Evolutionary conservation across 2,113 vertebrate species (phyloP), one percentile per base, ranked within the genome.

Genomic region (Deroptyus accipitrinus): DNA sequence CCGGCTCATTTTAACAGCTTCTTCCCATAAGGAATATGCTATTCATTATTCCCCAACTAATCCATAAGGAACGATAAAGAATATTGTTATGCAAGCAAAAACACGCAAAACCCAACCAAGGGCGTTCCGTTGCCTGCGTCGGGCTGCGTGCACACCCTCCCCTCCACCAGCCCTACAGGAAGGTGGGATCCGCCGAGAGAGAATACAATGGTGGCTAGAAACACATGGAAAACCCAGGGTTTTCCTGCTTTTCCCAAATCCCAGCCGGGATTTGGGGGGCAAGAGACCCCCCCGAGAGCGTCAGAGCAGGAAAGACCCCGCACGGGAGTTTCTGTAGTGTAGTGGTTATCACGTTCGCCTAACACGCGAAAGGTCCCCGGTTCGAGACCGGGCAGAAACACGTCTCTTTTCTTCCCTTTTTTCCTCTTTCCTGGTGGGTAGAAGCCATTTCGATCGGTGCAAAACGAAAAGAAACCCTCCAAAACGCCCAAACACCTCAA

Each of bases 261-360:
- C 55, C 10, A 4, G 22, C 10, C 4, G 17, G 10, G 11, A 3
- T 22, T 13, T 3, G 46, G 25, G 37, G 15, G 1, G 48, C 7
- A 6, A 37, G 49, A 8, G 13, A 1, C 3, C 4, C 11, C 5
- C 5, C 5, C 8, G 5, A 33, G 64, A 5, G 46, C 37, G 37
- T 5, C 31, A 27, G 6, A 39, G 20, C 5, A 10, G 10, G 5
- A 4, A 2, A 0, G 0, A 0, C 0, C 0, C 3, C 1, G 0
- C 6, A 0, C 0, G 13, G 3, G 23, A 1, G 87, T 85, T 97
- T 97, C 92, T 91, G 94, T 97, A 94, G 95, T 97, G 95, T 97
- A 97, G 94, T 61, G 95, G 95, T 96, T 88, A 96, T 95, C 95
- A 97, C 94, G 54, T 97, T 97, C 87, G 94, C 95, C 92, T 95